Base-by-base conservation (phyloP, 2,888 invertebrate species). In the Melipona bicolor region DNA sequence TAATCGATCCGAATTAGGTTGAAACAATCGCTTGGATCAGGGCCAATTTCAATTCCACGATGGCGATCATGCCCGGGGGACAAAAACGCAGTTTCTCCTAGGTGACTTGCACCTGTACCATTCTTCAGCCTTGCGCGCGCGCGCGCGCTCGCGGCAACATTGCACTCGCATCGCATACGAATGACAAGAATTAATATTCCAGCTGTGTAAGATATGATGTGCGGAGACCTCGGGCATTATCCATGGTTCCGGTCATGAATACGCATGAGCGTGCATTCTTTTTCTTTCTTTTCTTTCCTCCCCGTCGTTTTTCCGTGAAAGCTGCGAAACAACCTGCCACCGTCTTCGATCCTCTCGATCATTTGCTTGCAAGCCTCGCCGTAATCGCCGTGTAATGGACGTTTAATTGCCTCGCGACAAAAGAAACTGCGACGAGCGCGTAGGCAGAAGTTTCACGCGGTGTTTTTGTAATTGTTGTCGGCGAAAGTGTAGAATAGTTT, bases 161-260 rank as follows among this genome's bases (percentile, higher is more conserved):
- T 81, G 85, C 85, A 69, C 83, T 61, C 76, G 75, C 80, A 86
- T 84, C 77, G 91, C 91, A 92, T 91, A 90, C 90, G 88, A 91
- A 92, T 90, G 88, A 90, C 89, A 90, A 75, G 85, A 92, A 91
- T 92, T 92, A 91, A 91, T 92, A 92, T 92, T 91, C 91, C 85
- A 88, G 89, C 86, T 90, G 86, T 89, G 92, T 91, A 91, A 91
- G 89, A 90, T 91, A 91, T 79, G 89, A 86, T 84, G 89, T 83
- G 85, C 73, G 69, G 79, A 81, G 88, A 84, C 85, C 80, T 74
- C 76, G 80, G 77, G 84, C 82, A 88, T 91, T 91, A 91, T 87
- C 87, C 83, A 85, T 84, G 88, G 77, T 90, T 82, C 87, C 86
- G 89, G 83, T 79, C 84, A 81, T 91, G 88, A 86, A 90, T 91